Evolutionary conservation across 2,797 vertebrate genomes (phyloP).

Genomic region (Pelochelys cantorii): DNA sequence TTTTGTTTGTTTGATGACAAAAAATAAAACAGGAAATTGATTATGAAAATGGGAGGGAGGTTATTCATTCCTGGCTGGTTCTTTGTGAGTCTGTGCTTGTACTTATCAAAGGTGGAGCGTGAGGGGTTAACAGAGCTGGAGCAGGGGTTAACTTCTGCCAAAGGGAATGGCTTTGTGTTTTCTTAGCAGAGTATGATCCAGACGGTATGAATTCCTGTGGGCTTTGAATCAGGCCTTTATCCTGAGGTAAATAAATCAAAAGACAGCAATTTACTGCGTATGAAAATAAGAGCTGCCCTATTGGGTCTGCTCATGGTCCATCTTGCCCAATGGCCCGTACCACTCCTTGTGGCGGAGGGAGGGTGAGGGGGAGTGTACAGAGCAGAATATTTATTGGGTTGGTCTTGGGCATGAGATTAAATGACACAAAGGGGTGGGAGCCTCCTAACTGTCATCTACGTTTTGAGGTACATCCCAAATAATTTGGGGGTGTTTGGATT

Average conservation of each 20-base stretch:
- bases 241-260: neutral
- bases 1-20: conserved; percentile 67
- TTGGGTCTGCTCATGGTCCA: neutral
- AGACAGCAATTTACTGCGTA: neutral
- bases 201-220: neutral
- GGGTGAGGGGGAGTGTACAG: neutral
- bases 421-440: neutral
- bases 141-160: neutral
- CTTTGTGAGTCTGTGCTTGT: conserved; percentile 14
- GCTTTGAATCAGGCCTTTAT: neutral
- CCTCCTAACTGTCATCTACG: neutral
- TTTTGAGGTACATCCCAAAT: neutral
- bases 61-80: conserved; percentile 36
- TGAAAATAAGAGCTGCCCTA: neutral
- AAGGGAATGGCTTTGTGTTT: neutral
- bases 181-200: neutral
- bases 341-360: neutral
- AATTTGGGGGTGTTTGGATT: neutral
- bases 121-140: neutral
- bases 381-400: neutral
- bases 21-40: conserved; percentile 59
- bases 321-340: neutral
- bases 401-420: neutral
- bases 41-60: conserved; percentile 37
- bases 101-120: conserved; percentile 46